Evolutionary conservation across 2,888 invertebrate species (phyloP).

Genomic region (Phaonia tiefii): DNA sequence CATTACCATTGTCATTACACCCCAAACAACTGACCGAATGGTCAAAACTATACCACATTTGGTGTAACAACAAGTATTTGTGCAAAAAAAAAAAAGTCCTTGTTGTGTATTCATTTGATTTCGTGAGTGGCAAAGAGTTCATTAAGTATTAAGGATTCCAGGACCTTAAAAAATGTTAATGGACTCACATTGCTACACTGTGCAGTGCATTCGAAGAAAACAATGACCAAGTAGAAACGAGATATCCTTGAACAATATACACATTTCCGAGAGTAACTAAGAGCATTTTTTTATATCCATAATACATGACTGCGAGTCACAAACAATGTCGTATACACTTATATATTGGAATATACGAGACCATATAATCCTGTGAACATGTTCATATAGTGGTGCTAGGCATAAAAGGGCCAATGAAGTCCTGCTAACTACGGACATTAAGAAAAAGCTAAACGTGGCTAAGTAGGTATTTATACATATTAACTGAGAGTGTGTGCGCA

Average conservation of each 20-base stretch:
- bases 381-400: not conserved
- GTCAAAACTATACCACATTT: not conserved
- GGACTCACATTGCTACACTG: not conserved
- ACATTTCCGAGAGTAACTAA: conserved; percentile 9
- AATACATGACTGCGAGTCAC: not conserved
- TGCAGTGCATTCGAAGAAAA: not conserved
- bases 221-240: not conserved
- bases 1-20: not conserved
- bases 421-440: no score
- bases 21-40: not conserved
- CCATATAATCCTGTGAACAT: conserved; percentile 24
- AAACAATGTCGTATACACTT: not conserved
- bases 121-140: conserved; percentile 6
- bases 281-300: conserved; percentile 28
- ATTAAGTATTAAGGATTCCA: conserved; percentile 20
- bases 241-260: conserved; percentile 16
- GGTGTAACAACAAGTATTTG: conserved; percentile 31
- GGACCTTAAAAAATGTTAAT: conserved; percentile 4
- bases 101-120: no score
- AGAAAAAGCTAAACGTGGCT: not conserved
- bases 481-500: not conserved
- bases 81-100: no score
- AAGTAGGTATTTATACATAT: not conserved
- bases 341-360: conserved; percentile 28
- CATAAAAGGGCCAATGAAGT: no score